Evolutionary conservation across 2,113 vertebrate genomes (phyloP).

Genomic region (Martes martes): DNA sequence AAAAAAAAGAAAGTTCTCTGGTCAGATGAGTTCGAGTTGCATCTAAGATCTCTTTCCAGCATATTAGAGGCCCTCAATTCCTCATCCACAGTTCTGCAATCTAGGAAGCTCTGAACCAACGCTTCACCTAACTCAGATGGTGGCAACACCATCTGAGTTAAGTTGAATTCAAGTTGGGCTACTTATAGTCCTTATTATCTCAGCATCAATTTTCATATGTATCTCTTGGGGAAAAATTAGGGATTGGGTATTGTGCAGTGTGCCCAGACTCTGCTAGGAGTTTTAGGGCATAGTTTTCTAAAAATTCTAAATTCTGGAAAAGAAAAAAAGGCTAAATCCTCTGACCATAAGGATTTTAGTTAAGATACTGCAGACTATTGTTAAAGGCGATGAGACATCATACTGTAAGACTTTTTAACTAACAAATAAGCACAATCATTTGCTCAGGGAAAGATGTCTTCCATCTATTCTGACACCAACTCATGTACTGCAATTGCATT

Average conservation of each 20-base stretch:
- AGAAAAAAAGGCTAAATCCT: not conserved
- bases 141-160: not conserved
- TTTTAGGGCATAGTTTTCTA: not conserved
- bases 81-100: not conserved
- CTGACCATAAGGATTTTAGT: not conserved
- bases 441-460: not conserved
- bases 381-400: not conserved
- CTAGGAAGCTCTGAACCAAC: not conserved
- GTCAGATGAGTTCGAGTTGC: not conserved
- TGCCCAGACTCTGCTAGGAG: not conserved
- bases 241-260: not conserved
- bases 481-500: not conserved
- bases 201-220: not conserved
- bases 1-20: not conserved
- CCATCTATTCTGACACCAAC: not conserved
- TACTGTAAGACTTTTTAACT: not conserved
- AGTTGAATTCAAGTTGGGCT: not conserved
- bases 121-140: not conserved
- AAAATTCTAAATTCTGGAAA: not conserved
- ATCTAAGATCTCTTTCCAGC: not conserved
- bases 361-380: not conserved
- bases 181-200: not conserved
- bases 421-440: not conserved
- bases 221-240: not conserved
- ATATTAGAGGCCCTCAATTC: accelerated